Base-by-base conservation (phyloP, 2,888 invertebrate species). In the Netelia inedita region DNA sequence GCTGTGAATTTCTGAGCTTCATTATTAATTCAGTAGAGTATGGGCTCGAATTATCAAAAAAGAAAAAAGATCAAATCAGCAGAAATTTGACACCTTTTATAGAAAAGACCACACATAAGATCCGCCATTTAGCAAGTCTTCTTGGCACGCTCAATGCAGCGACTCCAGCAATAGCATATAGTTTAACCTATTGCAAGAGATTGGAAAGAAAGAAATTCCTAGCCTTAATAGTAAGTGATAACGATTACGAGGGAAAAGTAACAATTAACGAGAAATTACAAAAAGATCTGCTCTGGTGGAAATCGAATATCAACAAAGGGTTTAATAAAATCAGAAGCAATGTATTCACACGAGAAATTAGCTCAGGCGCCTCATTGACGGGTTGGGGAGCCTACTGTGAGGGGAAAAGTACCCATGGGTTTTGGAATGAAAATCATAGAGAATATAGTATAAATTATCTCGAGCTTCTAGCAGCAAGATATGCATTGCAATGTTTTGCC, bases 251-350 rank as follows among this genome's bases (percentile, higher is more conserved):
- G 11, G 71, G 16, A 55, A 2, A 9, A 28, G 79, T 83, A 74
- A 65, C 10, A 16, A 43, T 83, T 8, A 63, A 19, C 41, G 75
- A 11, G 6, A 53, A 75, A 8, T 21, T 83, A 2, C n/a, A 63
- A 68, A 63, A 74, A 19, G 69, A 79, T 79, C 28, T 83, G 11
- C 16, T 61, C 3, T 83, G 74, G 79, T 79, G 83, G 79, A 43
- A 82, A 78, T 21, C 23, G 9, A 82, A 82, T 28, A 69, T 43
- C 46, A 28, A 59, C 61, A 81, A 50, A 11, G 68, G 74, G 57
- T 10, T 59, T 59, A 83, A 79, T 21, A 74, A 53, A 11, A 84
- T 80, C 1, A 46, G 1, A 0, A 35, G 68, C 9, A 68, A 73
- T 19, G n/a, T 9, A 50, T 14, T 71, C 16, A 68, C n/a, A n/a